Evolutionary conservation across 2,888 invertebrate species (phyloP).

Genomic region (Teleogryllus oceanicus): DNA sequence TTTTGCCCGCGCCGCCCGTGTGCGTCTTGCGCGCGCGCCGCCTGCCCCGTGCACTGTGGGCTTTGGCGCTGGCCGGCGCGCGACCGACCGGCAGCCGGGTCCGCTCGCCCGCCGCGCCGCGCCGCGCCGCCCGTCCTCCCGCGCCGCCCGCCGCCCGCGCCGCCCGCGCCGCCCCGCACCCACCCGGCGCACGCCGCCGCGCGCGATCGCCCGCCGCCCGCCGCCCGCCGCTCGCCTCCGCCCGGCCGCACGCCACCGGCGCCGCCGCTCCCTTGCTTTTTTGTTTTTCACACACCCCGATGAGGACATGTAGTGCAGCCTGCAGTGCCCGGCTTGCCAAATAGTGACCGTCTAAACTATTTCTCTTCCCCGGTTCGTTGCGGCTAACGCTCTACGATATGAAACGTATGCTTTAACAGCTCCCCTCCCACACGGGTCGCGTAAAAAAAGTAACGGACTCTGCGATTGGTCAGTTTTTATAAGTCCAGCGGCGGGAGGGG

Average conservation of each 20-base stretch:
- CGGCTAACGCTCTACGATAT: background rate
- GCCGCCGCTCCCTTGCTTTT: background rate
- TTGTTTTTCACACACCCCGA: background rate
- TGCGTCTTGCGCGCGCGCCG: background rate
- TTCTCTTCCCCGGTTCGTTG: background rate
- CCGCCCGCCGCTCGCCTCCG: background rate
- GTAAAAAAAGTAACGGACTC: conserved; percentile 1
- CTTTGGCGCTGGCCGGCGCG: background rate
- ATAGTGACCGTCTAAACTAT: background rate
- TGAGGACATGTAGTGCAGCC: background rate
- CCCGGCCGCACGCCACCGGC: background rate
- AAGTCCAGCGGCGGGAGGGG: background rate
- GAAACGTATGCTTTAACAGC: conserved; percentile 18
- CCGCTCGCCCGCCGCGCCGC: background rate
- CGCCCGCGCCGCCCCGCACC: background rate
- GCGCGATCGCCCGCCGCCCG: background rate
- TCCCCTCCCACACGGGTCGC: conserved; percentile 6
- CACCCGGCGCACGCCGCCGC: background rate
- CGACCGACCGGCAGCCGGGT: background rate
- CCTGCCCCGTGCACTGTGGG: conserved; percentile 5
- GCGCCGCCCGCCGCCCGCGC: background rate
- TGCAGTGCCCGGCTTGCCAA: background rate
- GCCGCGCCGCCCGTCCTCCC: background rate
- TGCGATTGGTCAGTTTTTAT: conserved; percentile 10
- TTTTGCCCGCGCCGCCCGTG: background rate